Evolutionary conservation across 2,797 vertebrate genomes (phyloP), one percentile per base, ranked within the genome.

Genomic region (Arctocebus calabarensis): DNA sequence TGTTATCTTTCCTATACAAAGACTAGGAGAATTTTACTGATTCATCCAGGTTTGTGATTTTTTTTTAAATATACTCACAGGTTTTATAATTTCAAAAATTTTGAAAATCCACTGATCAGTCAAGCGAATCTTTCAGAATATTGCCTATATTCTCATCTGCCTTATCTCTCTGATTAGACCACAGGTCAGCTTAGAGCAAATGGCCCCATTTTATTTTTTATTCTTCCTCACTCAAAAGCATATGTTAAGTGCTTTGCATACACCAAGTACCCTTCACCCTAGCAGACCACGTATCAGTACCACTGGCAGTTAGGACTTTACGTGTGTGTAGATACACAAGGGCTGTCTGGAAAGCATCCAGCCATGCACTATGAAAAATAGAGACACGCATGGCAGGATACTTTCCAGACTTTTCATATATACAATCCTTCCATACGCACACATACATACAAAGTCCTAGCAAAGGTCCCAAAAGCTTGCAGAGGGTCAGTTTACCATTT

Each of bases 71-170:
- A 52, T 79, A 48, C 40, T 23, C 29, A 2, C 37, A 85, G 37
- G 19, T 90, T 87, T 88, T 68, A 73, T 93, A 7, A 90, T 90
- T 94, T 93, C 78, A 81, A 68, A 78, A 78, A n/a, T 7, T 75
- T 88, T 77, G 37, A 70, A 90, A 92, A 79, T 61, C 5, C 25
- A 81, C 27, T 66, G 11, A 55, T 45, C 45, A 84, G 57, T 25
- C 45, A 75, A 84, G 19, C 7, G 84, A 95, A 73, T 66, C 34
- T 89, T 55, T 19, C 25, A 87, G 88, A 94, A 91, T 10, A 74
- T n/a, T 68, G 3, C 79, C 19, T 32, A 68, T 4, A 87, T 45
- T 61, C 32, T 73, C 27, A 71, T 82, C 45, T 86, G 29, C 7
- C 29, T 75, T 77, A 68, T 66, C 23, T 95, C 73, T 71, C 61